Base-by-base conservation (phyloP, 1,140 invertebrate species). In the Marisa cornuarietis region DNA sequence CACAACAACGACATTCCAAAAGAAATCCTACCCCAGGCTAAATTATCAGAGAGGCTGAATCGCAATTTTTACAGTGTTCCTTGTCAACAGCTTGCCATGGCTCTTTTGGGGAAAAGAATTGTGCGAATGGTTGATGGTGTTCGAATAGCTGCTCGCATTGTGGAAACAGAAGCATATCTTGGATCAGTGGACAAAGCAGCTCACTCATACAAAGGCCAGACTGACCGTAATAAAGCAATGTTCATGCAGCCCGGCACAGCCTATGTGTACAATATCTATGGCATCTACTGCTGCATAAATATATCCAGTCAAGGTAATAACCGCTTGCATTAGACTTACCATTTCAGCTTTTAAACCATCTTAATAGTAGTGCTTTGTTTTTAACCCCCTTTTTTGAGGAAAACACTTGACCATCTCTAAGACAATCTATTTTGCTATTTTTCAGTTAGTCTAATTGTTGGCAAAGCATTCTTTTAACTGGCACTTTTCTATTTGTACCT, bases 241-340 rank as follows among this genome's bases (percentile, higher is more conserved):
- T 96, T 94, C 86, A 95, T 96, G 94, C 77, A 89, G 84, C 93
- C 95, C 49, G 95, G 95, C n/a, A 96, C 95, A 58, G 92, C 93
- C 61, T 96, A 95, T 91, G 94, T 96, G 9, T 96, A 96, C 85
- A 91, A 94, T 76, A 96, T 95, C 20, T 96, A 96, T 90, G 95
- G 95, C 83, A 95, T 95, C 93, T 96, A 96, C 86, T 92, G 94
- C 87, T 96, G 95, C 85, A 94, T 96, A 84, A 96, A 96, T 89
- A 94, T 96, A 78, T 96, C 95, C n/a, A 94, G 94, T 86, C 84
- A 92, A 92, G 95, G 94, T 94, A 89, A 42, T 42, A 42, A 42
- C 0, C 6, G 31, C 31, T 42, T 42, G 31, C 6, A 42, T 42
- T 42, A 42, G 31, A 42, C 6, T 42, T 42, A 42, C 31, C 31